Conservation (phyloP, 2,888 invertebrate species). For the Zaprionus obscuricornis region DNA sequence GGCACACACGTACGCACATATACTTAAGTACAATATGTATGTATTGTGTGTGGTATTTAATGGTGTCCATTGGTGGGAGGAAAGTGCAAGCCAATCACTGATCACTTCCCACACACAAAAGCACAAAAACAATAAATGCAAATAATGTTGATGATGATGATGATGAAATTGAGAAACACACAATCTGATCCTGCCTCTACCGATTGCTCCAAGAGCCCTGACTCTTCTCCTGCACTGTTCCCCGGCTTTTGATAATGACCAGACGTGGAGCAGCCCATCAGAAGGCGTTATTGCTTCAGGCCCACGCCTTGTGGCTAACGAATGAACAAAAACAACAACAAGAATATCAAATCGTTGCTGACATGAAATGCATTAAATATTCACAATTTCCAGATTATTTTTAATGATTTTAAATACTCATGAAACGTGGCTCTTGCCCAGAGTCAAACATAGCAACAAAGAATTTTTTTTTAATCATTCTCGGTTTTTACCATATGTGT, state of each 20-base stretch:
- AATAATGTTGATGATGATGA: constrained; percentile 59
- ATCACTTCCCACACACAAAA: constrained; percentile 76
- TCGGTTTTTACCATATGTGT: too few species aligned
- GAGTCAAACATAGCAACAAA: constrained; percentile 61
- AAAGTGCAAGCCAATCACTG: constrained; percentile 65
- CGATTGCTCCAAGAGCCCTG: background rate
- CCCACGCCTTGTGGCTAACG: constrained; percentile 47
- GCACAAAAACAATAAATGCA: constrained; percentile 78
- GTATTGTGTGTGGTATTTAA: constrained; percentile 16
- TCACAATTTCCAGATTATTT: constrained; percentile 76
- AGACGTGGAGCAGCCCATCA: constrained; percentile 62
- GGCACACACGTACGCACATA: constrained; percentile 23
- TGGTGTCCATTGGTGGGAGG: constrained; percentile 13
- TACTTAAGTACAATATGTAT: constrained; percentile 1
- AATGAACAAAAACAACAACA: constrained; percentile 13
- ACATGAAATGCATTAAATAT: constrained; percentile 75
- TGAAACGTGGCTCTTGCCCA: constrained; percentile 46
- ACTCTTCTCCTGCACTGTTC: background rate
- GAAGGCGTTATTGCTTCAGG: constrained; percentile 60
- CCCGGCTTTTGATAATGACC: constrained; percentile 38
- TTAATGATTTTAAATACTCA: constrained; percentile 79
- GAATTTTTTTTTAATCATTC: constrained; percentile 24
- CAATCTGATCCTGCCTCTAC: constrained; percentile 12
- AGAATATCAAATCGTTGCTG: constrained; percentile 45
- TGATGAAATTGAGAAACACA: constrained; percentile 16